Conservation (phyloP, 2,797 vertebrate genomes). For the Octomys mimax region DNA sequence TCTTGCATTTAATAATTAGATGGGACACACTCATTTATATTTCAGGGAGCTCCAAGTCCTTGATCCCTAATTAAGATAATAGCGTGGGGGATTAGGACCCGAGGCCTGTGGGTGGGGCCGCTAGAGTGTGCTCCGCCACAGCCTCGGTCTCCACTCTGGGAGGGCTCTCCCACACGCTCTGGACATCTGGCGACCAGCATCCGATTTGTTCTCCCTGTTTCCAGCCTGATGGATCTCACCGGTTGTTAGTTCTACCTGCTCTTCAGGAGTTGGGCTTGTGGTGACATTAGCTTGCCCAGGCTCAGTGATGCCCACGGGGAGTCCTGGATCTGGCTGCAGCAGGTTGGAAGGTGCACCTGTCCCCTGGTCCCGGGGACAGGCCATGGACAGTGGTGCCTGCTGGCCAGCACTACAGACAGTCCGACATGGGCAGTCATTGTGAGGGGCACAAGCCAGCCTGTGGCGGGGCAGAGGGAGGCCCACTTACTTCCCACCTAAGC, state of each 20-base stretch:
- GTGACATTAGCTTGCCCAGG: background rate
- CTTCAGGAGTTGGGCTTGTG: constrained; percentile 64
- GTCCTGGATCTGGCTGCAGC: background rate
- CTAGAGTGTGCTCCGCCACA: background rate
- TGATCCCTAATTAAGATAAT: constrained; percentile 68
- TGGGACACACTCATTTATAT: constrained; percentile 53
- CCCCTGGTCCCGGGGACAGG: accelerated
- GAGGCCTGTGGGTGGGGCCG: constrained; percentile 1
- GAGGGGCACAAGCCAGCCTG: background rate
- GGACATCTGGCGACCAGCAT: constrained; percentile 73
- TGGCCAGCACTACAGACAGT: accelerated
- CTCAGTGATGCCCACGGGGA: background rate
- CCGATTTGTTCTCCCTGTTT: constrained; percentile 85
- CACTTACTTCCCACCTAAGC: accelerated
- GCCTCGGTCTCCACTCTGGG: background rate
- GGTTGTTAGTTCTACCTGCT: constrained; percentile 75
- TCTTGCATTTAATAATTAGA: constrained; percentile 55
- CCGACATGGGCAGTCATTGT: accelerated
- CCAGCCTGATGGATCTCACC: constrained; percentile 82
- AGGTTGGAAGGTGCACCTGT: background rate
- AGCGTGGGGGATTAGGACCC: constrained; percentile 5
- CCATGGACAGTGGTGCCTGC: accelerated
- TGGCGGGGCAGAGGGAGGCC: background rate
- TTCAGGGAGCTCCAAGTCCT: constrained; percentile 53
- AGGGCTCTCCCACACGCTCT: background rate